Evolutionary conservation across 2,113 vertebrate genomes (phyloP).

Genomic region (Ciconia stormi): DNA sequence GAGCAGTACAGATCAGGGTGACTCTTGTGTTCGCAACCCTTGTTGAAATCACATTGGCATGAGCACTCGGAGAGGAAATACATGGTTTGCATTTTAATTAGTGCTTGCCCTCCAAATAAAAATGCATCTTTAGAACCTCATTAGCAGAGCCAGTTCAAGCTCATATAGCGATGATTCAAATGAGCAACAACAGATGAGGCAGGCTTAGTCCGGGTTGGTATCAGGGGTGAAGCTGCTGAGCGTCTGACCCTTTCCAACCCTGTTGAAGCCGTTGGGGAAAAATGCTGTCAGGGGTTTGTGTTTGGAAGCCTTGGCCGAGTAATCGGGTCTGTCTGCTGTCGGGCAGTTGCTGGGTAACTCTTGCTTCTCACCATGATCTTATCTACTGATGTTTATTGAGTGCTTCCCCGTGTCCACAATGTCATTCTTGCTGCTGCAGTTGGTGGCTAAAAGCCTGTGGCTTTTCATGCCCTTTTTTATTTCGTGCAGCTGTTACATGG

Average conservation of each 20-base stretch:
- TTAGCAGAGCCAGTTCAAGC: background rate
- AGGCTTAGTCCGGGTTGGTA: background rate
- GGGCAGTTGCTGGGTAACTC: background rate
- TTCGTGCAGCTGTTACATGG: background rate
- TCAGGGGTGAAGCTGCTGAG: background rate
- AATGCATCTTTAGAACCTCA: background rate
- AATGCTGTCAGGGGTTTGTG: background rate
- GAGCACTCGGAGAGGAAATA: background rate
- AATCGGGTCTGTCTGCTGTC: background rate
- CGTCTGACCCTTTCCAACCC: background rate
- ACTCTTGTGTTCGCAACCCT: background rate
- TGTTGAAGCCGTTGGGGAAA: background rate
- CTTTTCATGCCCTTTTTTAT: background rate
- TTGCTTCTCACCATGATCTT: background rate
- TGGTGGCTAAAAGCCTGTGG: background rate
- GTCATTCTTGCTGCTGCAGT: background rate
- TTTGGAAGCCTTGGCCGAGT: background rate
- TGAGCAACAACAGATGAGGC: background rate
- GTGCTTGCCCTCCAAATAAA: background rate
- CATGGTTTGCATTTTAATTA: background rate
- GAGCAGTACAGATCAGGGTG: background rate
- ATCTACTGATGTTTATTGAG: no score
- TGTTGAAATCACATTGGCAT: background rate
- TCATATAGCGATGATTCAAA: accelerated
- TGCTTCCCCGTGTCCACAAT: background rate